Base-by-base conservation (phyloP, 1,140 invertebrate species). In the Ceratina japonica region DNA sequence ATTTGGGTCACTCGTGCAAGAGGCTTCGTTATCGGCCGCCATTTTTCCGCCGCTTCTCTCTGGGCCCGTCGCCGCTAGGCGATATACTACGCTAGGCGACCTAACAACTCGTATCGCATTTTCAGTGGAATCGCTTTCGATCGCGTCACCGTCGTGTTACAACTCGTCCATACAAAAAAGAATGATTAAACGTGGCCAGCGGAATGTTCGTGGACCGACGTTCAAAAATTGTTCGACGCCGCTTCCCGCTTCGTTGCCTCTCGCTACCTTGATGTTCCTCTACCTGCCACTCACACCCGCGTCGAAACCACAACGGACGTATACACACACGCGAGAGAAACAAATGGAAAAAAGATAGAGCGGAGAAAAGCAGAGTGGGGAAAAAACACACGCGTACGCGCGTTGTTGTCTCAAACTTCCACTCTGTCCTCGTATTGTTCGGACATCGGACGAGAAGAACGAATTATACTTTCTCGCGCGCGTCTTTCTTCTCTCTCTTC, bases 1-100 rank as follows among this genome's bases (percentile, higher is more conserved):
- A 95, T 98, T 97, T 90, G 97, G 97, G 95, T 98, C 97, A 94
- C 95, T 96, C 93, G 96, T 95, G 95, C 97, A 98, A 90, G 95
- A 96, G 94, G 95, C 94, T 94, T 96, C 96, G 93, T 94, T 95
- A 94, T 96, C 95, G 91, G 95, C 95, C 96, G 96, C 96, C 96
- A 97, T 97, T 95, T 95, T 93, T 93, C 88, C 87, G 83, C 88
- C 86, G 87, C 83, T 86, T 83, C 84, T 83, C 85, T 77, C 78
- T 75, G 83, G 68, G 83, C 81, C 79, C 80, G 75, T 86, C 79
- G 83, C 75, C 75, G 58, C 74, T 68, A 84, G 73, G 74, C 84
- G 84, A 82, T 71, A 72, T 75, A 84, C 83, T 83, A 86, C 86
- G 86, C 84, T 88, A 89, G 79, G 80, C 86, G 85, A 78, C 84